These are phyloP conservation scores for Prosapia bicincta DNA, from an alignment of 2,888 invertebrate genomes.

Conservation along the genomic window DNA sequence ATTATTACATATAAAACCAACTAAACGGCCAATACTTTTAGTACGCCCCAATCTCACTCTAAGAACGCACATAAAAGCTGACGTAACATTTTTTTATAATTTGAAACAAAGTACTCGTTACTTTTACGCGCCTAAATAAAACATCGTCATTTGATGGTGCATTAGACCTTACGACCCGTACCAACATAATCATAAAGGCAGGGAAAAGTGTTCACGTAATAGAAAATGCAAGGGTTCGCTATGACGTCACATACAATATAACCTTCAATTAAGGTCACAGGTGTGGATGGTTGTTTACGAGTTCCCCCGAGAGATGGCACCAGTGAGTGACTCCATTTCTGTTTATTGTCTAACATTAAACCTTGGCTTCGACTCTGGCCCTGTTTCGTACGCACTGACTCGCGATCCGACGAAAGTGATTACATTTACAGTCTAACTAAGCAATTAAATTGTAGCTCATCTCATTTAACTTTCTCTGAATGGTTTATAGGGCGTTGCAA, in stretches of 20 bases:
- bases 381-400: background rate
- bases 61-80: too few species aligned
- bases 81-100: too few species aligned
- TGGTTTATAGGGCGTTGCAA: too few species aligned
- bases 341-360: constrained; percentile 2
- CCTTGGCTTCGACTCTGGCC: background rate
- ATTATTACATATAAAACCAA: too few species aligned
- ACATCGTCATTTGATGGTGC: background rate
- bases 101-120: background rate
- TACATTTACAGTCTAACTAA: too few species aligned
- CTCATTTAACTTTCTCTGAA: too few species aligned
- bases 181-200: background rate
- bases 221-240: background rate
- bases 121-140: background rate
- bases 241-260: background rate
- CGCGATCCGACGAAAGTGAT: too few species aligned
- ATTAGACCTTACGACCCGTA: background rate
- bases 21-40: too few species aligned
- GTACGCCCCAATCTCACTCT: too few species aligned
- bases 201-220: background rate
- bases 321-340: background rate
- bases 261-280: constrained; percentile 2
- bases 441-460: too few species aligned
- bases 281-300: constrained; percentile 2
- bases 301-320: background rate